Base-by-base conservation (phyloP, 2,888 invertebrate species). In the Synanthedon vespiformis region DNA sequence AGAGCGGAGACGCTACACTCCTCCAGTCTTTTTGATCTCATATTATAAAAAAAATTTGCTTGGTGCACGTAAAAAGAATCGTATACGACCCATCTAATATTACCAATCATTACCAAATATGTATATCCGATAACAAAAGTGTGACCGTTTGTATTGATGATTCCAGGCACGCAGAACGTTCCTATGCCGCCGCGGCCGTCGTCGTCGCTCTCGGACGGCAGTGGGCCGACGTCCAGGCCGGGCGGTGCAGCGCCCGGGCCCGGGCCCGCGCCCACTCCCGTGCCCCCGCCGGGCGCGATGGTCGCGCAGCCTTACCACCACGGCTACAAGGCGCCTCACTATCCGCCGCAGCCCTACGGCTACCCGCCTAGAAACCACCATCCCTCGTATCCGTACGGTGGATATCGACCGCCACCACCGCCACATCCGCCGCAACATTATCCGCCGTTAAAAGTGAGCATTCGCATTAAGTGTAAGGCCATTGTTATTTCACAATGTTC, bases 131-230 rank as follows among this genome's bases (percentile, higher is more conserved):
- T 44, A 4, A 44, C 44, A 13, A 44, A 44, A 44, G 44, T 44
- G 44, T 34, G 34, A 34, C 2, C 34, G 8, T 34, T 34, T 34
- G 34, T 34, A 2, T 44, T 44, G 6, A 44, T 44, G n/a, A 40
- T 88, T 84, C 47, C 82, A 94, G 94, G 94, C 77, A 94, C 93
- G 82, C 95, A 95, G 92, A 96, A 94, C 93, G 93, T 95, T 92
- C 94, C 95, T 89, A 96, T 97, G 94, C 96, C 97, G 80, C 95
- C 95, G 78, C 93, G 97, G 78, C 97, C 97, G 82, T 94, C 96
- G 72, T 96, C 96, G 82, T 89, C 92, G 88, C 78, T 92, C 89
- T 80, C 85, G 62, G 88, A 80, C 80, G 90, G 88, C 85, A 81
- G 80, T 75, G 88, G 82, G 59, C 74, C 75, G 63, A 76, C 76